Evolutionary conservation across 2,888 invertebrate species (phyloP), one percentile per base, ranked within the genome.

Genomic region (Diplazon laetatorius): DNA sequence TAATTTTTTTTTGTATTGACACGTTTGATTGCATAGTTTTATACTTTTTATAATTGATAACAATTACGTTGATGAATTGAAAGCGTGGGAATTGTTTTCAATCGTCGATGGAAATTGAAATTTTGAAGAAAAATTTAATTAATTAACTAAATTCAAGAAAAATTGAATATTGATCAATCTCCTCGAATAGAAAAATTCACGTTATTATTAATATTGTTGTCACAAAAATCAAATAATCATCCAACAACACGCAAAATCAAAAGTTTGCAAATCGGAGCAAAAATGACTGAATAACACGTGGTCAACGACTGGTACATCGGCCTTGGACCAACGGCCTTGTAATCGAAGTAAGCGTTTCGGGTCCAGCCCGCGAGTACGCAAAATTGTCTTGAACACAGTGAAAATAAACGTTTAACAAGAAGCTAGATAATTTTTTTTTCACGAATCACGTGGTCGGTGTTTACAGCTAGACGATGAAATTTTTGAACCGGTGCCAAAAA

Each of bases 401-500:
- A 39, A 42, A 25, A 9, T 8, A 20, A 62, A 35, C 30, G 30
- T n/a, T n/a, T 6, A 25, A 59, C 30, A 59, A 52, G 46, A 22
- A 63, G 18, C 39, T 44, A 74, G 39, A 59, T 30, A 70, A 73
- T 44, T 73, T 48, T 69, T 25, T 18, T 44, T 6, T 30, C n/a
- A n/a, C n/a, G n/a, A n/a, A 63, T 66, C 73, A 60, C 77, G 63
- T 65, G 70, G 70, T 14, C 46, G 62, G 30, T 78, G 77, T 78
- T 78, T 78, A 78, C 57, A 59, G 37, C 63, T 50, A 59, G 57
- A 37, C 63, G 30, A 69, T 50, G 22, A 52, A 37, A 37, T 62
- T n/a, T n/a, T 75, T 78, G 75, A 66, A 22, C 39, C 16, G 65
- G 55, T 55, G 78, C 78, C 78, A 78, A 78, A 59, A 59, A 5